Conservation (phyloP, 2,797 vertebrate genomes). For the Pelochelys cantorii region DNA sequence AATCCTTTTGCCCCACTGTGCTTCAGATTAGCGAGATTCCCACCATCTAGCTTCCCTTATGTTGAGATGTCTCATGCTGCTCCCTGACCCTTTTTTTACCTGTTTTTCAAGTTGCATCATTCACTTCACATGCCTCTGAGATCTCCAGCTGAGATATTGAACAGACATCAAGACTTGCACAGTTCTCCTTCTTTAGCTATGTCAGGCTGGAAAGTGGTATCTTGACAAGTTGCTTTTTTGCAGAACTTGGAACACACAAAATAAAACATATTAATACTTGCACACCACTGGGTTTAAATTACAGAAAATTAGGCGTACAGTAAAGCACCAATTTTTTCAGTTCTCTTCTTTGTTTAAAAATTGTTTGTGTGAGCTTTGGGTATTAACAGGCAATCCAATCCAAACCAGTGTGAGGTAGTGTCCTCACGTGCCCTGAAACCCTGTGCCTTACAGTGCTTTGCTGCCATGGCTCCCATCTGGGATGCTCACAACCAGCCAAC, state of each 20-base stretch:
- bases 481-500: too few species aligned
- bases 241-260: conserved; percentile 29
- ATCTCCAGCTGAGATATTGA: conserved; percentile 60
- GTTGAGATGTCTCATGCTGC: neutral
- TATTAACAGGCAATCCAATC: neutral
- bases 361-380: neutral
- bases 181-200: neutral
- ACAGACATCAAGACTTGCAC: neutral
- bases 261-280: conserved; percentile 17
- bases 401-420: too few species aligned
- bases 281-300: conserved; percentile 4
- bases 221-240: conserved; percentile 39
- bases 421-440: too few species aligned
- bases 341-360: neutral
- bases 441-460: too few species aligned
- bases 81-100: neutral
- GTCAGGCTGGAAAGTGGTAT: conserved; percentile 31
- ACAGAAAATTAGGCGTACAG: neutral
- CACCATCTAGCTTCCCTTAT: neutral
- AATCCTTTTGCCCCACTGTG: neutral
- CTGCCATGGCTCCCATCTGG: too few species aligned
- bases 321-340: neutral
- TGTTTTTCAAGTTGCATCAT: neutral
- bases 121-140: neutral
- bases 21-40: neutral